Evolutionary conservation across 2,888 invertebrate genomes (phyloP), one percentile per base, ranked within the genome.

Genomic region (Ectropis crepuscularia): DNA sequence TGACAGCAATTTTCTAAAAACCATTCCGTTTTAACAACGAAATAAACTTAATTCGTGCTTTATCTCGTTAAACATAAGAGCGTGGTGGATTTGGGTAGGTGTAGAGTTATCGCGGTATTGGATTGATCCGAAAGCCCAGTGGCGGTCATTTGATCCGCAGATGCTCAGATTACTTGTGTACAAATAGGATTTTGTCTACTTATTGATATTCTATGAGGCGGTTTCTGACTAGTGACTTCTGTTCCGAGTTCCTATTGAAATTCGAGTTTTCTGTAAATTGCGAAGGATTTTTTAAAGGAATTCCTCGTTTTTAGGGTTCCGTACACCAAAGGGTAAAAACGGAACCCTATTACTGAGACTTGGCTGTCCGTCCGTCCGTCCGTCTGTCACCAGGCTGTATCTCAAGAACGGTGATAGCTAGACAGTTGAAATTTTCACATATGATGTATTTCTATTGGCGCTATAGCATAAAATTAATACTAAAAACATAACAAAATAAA

Each of bases 91-190:
- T 16, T 37, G 38, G 54, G 48, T 43, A 57, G 42, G 9, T 47
- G 49, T 9, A 12, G 12, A 55, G 16, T 62, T 50, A 7, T 36
- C 0, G 39, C 62, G 49, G 64, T 63, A 5, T 12, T 51, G 11
- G 55, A 53, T 57, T 64, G 65, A 65, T 69, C 61, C 61, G 61
- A 71, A 71, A 69, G 71, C 69, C 59, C 64, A 63, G 68, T 74
- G 81, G 75, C 79, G 82, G 84, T 80, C 81, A 87, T 84, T 80
- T 75, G 81, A 87, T 78, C 75, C 79, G 63, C 68, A 68, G 72
- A 69, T 68, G 67, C 74, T 80, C 79, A 62, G 73, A 76, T 85
- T 83, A 78, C 79, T 72, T 78, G 79, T 83, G 70, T 79, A 81
- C 77, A 85, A 85, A 85, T 82, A 82, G 75, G 78, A 80, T 80